Evolutionary conservation across 2,797 vertebrate genomes (phyloP), one percentile per base, ranked within the genome.

Genomic region (Acanthis flammea): DNA sequence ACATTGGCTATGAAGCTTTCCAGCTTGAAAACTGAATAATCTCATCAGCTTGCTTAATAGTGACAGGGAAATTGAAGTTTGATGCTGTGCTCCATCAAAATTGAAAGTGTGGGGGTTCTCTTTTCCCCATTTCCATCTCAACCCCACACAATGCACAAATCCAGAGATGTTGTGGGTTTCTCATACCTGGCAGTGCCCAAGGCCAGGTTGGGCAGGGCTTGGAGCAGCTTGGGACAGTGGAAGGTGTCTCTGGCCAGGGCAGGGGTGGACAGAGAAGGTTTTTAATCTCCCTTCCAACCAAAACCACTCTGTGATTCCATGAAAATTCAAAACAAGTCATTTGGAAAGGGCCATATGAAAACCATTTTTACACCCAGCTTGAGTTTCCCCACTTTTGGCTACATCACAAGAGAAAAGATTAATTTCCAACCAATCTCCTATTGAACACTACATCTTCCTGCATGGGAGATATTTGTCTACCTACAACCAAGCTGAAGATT

Each of bases 61-160:
- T 35, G 37, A 54, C 50, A 51, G 42, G 25, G 51, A 96, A 91
- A 95, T 47, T 63, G 60, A 86, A 83, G 58, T 74, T 77, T 85
- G 76, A 15, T 77, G 37, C 55, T 80, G 47, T n/a, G 31, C 11
- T 71, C n/a, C 14, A 68, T 50, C 22, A 72, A 47, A 83, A 85
- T 9, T 13, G 42, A 65, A 44, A 42, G 17, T n/a, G 16, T 9
- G 19, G 24, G 0, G 0, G 0, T 2, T 60, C 39, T 23, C 44
- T 53, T 33, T 4, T 1, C 8, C 42, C 13, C 42, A 39, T 85
- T 94, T 42, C 33, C 72, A 90, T 23, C 39, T 62, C 37, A 94
- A 79, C 54, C 8, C 47, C 42, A 67, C 9, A 18, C 14, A 84
- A 73, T 10, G 35, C 47, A 45, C 5, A 12, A 57, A 30, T 14